Evolutionary conservation across 2,888 invertebrate genomes (phyloP).

Genomic region (Ptycholaimellus sp.): DNA sequence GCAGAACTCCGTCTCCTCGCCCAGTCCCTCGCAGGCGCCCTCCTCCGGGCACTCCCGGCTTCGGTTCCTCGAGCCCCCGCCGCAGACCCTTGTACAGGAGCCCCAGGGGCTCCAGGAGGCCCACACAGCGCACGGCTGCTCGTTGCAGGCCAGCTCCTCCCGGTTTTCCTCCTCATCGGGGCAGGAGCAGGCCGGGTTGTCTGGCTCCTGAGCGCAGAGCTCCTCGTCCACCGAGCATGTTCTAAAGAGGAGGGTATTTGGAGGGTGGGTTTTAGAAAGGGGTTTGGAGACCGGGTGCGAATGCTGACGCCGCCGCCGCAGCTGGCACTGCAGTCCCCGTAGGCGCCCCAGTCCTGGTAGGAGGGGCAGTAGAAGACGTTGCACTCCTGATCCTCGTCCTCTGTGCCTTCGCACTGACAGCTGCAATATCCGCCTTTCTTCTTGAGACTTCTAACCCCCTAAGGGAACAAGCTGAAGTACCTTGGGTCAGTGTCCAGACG

Average conservation of each 20-base stretch:
- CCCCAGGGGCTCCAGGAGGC: constrained; percentile 5
- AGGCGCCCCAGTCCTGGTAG: constrained; percentile 4
- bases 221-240: no score
- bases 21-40: constrained; percentile 6
- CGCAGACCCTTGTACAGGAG: constrained; percentile 5
- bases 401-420: constrained; percentile 1
- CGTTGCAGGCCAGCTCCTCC: constrained; percentile 4
- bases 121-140: constrained; percentile 6
- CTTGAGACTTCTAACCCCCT: background rate
- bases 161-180: background rate
- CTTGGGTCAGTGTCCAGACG: background rate
- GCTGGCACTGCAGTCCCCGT: constrained; percentile 2
- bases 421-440: background rate
- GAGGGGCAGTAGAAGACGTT: constrained; percentile 4
- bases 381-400: constrained; percentile 2
- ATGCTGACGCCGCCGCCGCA: background rate
- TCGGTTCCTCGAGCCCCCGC: constrained; percentile 1
- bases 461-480: no score
- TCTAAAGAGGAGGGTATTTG: no score
- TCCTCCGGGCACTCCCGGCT: background rate
- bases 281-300: background rate
- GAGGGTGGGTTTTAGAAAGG: no score
- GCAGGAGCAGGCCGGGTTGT: background rate
- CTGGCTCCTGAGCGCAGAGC: background rate
- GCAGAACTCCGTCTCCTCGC: constrained; percentile 5